These are phyloP conservation scores for Centropyge bicolor DNA, from an alignment of 2,797 vertebrate genomes.

Conservation along the genomic window DNA sequence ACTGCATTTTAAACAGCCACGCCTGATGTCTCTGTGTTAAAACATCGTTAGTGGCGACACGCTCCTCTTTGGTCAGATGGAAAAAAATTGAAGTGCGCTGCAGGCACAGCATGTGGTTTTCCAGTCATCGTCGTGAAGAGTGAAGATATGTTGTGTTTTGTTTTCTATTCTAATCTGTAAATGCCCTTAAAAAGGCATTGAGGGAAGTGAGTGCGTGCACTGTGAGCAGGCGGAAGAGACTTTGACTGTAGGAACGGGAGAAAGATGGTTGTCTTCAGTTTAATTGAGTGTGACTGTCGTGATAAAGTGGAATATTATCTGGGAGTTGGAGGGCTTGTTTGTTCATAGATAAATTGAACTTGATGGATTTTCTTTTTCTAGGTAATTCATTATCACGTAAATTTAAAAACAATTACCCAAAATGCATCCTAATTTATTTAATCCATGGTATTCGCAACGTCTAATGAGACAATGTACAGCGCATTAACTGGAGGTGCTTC, in stretches of 20 bases:
- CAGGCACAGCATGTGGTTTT: slow-evolving; percentile 52
- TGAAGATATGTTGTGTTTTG: slow-evolving; percentile 26
- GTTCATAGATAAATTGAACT: not conserved
- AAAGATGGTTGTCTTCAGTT: slow-evolving; percentile 11
- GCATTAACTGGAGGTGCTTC: not conserved
- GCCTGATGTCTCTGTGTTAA: slow-evolving; percentile 70
- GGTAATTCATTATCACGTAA: not conserved
- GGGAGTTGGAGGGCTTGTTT: not conserved
- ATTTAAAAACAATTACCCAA: not conserved
- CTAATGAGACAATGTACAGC: not conserved
- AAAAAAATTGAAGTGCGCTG: slow-evolving; percentile 14
- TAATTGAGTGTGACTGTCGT: slow-evolving; percentile 5
- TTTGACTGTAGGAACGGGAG: not conserved
- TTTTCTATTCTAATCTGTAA: slow-evolving; percentile 36
- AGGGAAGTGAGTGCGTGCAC: not conserved
- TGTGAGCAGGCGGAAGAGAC: not conserved
- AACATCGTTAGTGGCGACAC: slow-evolving; percentile 54
- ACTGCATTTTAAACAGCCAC: slow-evolving; percentile 79
- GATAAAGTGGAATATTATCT: slow-evolving; percentile 16
- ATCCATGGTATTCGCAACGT: not conserved
- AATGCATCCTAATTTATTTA: not conserved
- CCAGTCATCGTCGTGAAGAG: slow-evolving; percentile 39
- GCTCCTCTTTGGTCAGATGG: slow-evolving; percentile 41
- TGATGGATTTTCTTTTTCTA: not conserved
- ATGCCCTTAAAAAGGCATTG: slow-evolving; percentile 31